Evolutionary conservation across 2,113 vertebrate genomes (phyloP).

Genomic region (Dinomys branickii): DNA sequence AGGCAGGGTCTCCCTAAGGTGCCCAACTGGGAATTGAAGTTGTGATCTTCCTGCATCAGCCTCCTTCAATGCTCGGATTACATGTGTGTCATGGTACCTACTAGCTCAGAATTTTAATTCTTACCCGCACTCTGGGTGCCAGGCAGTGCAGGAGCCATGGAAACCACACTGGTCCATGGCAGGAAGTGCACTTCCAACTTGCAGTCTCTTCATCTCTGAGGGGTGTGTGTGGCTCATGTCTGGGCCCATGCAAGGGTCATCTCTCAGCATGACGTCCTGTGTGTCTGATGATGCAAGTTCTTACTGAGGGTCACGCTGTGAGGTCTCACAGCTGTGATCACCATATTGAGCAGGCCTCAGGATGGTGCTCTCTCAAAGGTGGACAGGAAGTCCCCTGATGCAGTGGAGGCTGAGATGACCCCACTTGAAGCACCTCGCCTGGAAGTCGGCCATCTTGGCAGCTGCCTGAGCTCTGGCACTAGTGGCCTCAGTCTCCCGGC

Average conservation of each 20-base stretch:
- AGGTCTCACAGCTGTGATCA: not conserved
- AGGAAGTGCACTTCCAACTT: not conserved
- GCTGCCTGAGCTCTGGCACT: not conserved
- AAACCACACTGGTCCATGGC: not conserved
- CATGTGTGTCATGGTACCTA: not conserved
- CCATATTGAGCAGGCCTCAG: too few species aligned
- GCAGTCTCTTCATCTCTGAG: not conserved
- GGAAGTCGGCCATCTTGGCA: not conserved
- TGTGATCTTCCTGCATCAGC: not conserved
- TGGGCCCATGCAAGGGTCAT: not conserved
- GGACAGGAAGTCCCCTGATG: not conserved
- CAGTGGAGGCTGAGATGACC: not conserved
- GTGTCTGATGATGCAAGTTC: not conserved
- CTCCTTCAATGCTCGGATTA: not conserved
- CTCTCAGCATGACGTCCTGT: not conserved
- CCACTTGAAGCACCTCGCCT: too few species aligned
- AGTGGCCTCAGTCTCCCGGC: not conserved
- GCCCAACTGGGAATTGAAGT: not conserved
- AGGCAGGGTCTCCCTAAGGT: not conserved
- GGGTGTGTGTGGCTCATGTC: not conserved
- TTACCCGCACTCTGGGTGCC: not conserved
- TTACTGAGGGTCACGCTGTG: not conserved
- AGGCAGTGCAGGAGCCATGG: not conserved
- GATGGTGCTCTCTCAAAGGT: too few species aligned
- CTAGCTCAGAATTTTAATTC: not conserved